Conservation (phyloP, 2,888 invertebrate species). For the Spodoptera picta region DNA sequence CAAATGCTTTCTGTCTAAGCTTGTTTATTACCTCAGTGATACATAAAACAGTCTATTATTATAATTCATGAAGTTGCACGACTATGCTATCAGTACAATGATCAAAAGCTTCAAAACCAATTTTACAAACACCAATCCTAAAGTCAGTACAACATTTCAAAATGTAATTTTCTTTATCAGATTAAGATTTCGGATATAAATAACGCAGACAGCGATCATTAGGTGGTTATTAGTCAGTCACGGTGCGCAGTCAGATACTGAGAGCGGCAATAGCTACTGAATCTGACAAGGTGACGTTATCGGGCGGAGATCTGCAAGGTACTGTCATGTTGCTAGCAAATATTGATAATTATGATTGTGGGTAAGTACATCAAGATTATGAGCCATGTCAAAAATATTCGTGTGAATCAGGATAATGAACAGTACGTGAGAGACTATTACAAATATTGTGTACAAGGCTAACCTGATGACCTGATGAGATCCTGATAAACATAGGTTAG, state of each 20-base stretch:
- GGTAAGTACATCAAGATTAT: not conserved
- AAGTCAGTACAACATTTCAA: slow-evolving; percentile 5
- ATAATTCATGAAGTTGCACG: no score
- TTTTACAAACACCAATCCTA: not conserved
- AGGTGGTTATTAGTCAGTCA: slow-evolving; percentile 10
- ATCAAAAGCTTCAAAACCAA: no score
- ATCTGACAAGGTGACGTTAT: slow-evolving; percentile 12
- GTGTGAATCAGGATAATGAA: no score
- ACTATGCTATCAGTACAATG: no score
- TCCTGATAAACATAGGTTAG: no score
- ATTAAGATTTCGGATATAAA: slow-evolving; percentile 1
- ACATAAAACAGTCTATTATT: no score
- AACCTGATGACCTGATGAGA: no score
- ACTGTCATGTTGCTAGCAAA: slow-evolving; percentile 12
- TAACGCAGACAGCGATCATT: slow-evolving; percentile 20
- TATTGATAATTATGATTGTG: not conserved
- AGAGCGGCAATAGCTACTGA: not conserved
- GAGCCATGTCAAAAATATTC: not conserved
- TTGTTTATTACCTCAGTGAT: no score
- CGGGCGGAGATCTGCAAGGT: slow-evolving; percentile 11
- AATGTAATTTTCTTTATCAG: slow-evolving; percentile 20
- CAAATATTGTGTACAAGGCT: no score
- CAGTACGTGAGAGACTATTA: no score
- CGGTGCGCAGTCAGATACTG: not conserved
- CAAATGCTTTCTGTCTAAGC: no score